phyloP scores from a whole-genome alignment of 2,888 invertebrate species.

The Anarsia innoxiella region DNA sequence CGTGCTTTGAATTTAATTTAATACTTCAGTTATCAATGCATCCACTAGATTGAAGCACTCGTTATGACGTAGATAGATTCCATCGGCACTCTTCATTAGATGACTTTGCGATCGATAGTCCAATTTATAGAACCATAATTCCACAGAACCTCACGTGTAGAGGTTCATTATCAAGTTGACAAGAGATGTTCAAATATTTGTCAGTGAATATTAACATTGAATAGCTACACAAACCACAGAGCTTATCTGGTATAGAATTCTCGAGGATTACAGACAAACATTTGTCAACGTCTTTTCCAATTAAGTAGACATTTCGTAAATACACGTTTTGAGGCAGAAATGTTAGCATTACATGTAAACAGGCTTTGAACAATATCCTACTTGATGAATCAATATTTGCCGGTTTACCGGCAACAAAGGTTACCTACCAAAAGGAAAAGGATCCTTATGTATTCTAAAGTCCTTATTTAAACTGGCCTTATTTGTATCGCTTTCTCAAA shows the following conservation, averaged over 20 bases:
- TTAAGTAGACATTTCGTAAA: slow-evolving; percentile 4
- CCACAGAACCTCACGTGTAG: neutral
- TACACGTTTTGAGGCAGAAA: no score
- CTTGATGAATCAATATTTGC: no score
- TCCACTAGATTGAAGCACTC: no score
- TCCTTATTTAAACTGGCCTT: no score
- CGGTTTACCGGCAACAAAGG: no score
- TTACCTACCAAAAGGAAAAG: no score
- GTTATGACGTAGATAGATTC: neutral
- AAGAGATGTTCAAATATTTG: slow-evolving; percentile 1
- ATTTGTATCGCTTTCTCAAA: no score
- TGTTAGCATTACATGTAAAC: no score
- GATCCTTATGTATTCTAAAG: no score
- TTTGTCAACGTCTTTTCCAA: slow-evolving; percentile 10
- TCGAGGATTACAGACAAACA: slow-evolving; percentile 10
- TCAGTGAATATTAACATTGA: slow-evolving; percentile 1
- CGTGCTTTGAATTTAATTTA: neutral
- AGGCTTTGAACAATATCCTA: no score
- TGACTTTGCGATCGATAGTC: neutral
- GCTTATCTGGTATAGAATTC: slow-evolving; percentile 8
- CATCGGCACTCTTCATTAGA: neutral
- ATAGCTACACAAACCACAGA: neutral
- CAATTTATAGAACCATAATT: neutral
- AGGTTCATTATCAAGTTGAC: neutral
- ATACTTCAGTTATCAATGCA: no score